Base-by-base conservation (phyloP, 2,888 invertebrate species). In the Polia nebulosa region DNA sequence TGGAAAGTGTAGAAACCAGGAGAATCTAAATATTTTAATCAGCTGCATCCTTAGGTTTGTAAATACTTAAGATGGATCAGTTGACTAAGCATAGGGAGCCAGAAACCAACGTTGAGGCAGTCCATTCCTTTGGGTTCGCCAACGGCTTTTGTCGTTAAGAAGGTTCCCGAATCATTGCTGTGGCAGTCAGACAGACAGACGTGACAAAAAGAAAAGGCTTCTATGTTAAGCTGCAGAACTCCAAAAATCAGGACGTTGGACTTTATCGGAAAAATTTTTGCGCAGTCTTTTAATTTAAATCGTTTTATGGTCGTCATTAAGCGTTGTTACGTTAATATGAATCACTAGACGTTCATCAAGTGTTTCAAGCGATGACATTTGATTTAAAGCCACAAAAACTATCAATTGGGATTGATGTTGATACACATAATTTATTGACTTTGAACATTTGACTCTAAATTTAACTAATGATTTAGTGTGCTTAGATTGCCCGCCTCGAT, bases 361-460 rank as follows among this genome's bases (percentile, higher is more conserved):
- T 62, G 27, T 45, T 71, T 57, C 2, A 25, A 49, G 22, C 1
- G 49, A 45, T 62, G 61, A 58, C 57, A 58, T 51, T 61, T 62
- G 44, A 67, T 76, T 66, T 20, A 67, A 41, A 55, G 17, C 34
- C 27, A 51, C 45, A 44, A 67, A 67, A 76, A 77, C n/a, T 41
- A 20, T 25, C 39, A 39, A 58, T 7, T 51, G 15, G 25, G 34
- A 8, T 51, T 51, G n/a, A 62, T 71, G 34, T 34, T 44, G 34
- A 51, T 32, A 44, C 22, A n/a, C 45, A 20, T 27, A 17, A 66
- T 55, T 66, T 58, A 58, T 62, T 55, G 15, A 11, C 7, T 51
- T 51, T 25, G 6, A 58, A 3, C 22, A 70, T 60, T 70, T 47
- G 45, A 27, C 39, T 56, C 13, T n/a, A 1, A 25, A 61, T 4